Conservation (phyloP, 1,140 invertebrate species). For the Atta texana region DNA sequence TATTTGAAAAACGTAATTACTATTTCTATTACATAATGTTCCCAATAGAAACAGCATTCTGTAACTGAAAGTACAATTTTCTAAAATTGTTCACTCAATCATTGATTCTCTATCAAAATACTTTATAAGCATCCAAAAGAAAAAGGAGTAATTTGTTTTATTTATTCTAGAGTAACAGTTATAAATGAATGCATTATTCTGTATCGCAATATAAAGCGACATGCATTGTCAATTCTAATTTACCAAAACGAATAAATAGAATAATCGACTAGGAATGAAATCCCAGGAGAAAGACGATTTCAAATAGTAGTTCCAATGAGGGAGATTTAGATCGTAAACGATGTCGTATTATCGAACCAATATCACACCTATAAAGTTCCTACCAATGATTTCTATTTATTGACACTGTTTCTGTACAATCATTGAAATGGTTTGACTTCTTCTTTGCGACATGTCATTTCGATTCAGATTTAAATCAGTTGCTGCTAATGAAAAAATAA, state of each 20-base stretch:
- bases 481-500: too few relatives aligned
- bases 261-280: constrained; percentile 51
- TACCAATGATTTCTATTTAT: constrained; percentile 72
- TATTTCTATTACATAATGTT: neutral
- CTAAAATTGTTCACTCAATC: neutral
- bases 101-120: neutral
- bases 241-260: neutral
- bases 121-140: neutral
- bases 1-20: constrained; percentile 13
- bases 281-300: constrained; percentile 30
- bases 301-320: constrained; percentile 30
- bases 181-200: constrained; percentile 1
- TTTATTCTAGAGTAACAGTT: neutral
- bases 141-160: constrained; percentile 7
- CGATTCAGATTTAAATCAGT: constrained; percentile 5
- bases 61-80: neutral
- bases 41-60: neutral
- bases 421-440: constrained; percentile 25
- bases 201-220: neutral
- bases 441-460: neutral
- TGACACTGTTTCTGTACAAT: constrained; percentile 59
- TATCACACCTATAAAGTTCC: constrained; percentile 71
- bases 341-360: constrained; percentile 64
- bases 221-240: constrained; percentile 27
- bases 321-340: constrained; percentile 60